Percentiles rank a stretch among this genome's conserved stretches.
phyloP scores from a whole-genome alignment of 1,140 invertebrate species.

The Bacillus rossius region DNA sequence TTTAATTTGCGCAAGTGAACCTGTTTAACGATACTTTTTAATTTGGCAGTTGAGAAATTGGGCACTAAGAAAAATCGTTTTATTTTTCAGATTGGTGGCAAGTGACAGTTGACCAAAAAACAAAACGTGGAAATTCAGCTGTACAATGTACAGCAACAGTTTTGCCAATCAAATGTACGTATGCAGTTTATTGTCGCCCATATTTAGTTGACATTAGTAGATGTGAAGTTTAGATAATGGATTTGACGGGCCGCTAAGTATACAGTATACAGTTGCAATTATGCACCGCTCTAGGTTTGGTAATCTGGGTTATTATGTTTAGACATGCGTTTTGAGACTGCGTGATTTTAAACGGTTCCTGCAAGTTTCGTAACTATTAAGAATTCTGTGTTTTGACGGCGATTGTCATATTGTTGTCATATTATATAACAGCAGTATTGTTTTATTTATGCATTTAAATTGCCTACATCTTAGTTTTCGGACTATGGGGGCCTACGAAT shows the following conservation, averaged over 20 bases:
- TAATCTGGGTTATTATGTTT: background rate
- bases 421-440: too few relatives aligned
- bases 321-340: background rate
- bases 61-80: background rate
- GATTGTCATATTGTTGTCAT: too few relatives aligned
- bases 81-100: slow-evolving; percentile 13
- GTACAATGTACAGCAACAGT: slow-evolving; percentile 18
- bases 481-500: too few relatives aligned
- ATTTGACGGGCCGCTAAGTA: too few relatives aligned
- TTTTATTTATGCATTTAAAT: too few relatives aligned
- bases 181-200: background rate
- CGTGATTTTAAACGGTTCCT: background rate
- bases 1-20: background rate
- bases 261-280: too few relatives aligned
- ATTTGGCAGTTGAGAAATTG: background rate
- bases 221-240: background rate
- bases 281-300: slow-evolving; percentile 7
- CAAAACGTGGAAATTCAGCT: slow-evolving; percentile 7
- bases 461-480: too few relatives aligned
- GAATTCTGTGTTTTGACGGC: too few relatives aligned
- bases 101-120: slow-evolving; percentile 7
- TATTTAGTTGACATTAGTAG: background rate
- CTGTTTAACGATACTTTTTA: background rate
- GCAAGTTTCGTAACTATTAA: too few relatives aligned
- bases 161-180: slow-evolving; percentile 12